Evolutionary conservation across 2,113 vertebrate species (phyloP), one percentile per base, ranked within the genome.

Genomic region (Pelecanoides urinatrix): DNA sequence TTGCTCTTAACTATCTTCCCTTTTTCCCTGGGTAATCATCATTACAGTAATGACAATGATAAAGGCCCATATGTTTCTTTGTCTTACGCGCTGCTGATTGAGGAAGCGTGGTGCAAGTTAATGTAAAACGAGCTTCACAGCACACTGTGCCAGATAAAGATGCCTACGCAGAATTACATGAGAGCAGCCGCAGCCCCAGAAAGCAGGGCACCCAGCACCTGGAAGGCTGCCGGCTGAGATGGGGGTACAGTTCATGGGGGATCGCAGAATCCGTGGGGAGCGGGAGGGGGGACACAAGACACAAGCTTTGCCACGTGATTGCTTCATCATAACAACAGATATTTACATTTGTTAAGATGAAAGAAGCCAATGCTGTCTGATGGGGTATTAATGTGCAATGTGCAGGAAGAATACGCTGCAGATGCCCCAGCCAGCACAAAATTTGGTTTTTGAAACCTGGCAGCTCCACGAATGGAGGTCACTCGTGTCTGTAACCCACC

Each of bases 1-100:
- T 92, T 85, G 50, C 84, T 91, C 77, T 91, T 90, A 92, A 93
- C 75, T 80, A 25, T 71, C 62, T 91, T 80, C 47, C 44, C 38
- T 59, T 95, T 97, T 94, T 90, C 59, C 62, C 84, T 63, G 71
- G 80, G 45, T 94, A 92, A 96, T 94, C 94, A 91, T 83, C 94
- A 94, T 94, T 87, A 70, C 74, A 89, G 53, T 62, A 90, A 94
- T 76, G 86, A 82, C 80, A 90, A 72, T 6, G 18, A 90, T 87
- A 92, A 91, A 85, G 77, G 45, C 66, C 86, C 92, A 90, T 81
- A 87, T 90, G 95, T 76, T 96, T 89, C 96, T 96, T 94, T 95
- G 91, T 95, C 84, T 95, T 73, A 32, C 25, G 5, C 0, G 1
- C 74, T 92, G 92, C 87, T 53, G 81, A 92, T 55, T 76, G 91